phyloP scores from a whole-genome alignment of 2,113 vertebrate genomes.

The Danio rerio region GRCz12tu NC_133190.1:16499501-16500000 shows the following conservation, averaged over 20 bases:
- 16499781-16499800: background rate
- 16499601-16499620: too few relatives aligned
- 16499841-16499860: constrained; percentile 6
- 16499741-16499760: constrained; percentile 6
- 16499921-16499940: background rate
- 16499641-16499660: background rate
- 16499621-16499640: too few relatives aligned
- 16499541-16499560: too few relatives aligned
- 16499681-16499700: background rate
- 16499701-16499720: background rate
- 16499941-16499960: background rate
- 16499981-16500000: constrained; percentile 8
- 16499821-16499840: constrained; percentile 46
- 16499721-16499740: constrained; percentile 17
- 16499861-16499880: constrained; percentile 25
- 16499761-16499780: background rate
- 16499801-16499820: background rate
- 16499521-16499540: too few relatives aligned
- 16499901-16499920: constrained; percentile 43
- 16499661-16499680: background rate
- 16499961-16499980: constrained; percentile 40
- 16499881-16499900: constrained; percentile 44
- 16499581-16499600: too few relatives aligned
- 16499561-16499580: too few relatives aligned
- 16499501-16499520: too few relatives aligned